Base-by-base conservation (phyloP, 2,797 vertebrate genomes). In the Alcedo atthis region DNA sequence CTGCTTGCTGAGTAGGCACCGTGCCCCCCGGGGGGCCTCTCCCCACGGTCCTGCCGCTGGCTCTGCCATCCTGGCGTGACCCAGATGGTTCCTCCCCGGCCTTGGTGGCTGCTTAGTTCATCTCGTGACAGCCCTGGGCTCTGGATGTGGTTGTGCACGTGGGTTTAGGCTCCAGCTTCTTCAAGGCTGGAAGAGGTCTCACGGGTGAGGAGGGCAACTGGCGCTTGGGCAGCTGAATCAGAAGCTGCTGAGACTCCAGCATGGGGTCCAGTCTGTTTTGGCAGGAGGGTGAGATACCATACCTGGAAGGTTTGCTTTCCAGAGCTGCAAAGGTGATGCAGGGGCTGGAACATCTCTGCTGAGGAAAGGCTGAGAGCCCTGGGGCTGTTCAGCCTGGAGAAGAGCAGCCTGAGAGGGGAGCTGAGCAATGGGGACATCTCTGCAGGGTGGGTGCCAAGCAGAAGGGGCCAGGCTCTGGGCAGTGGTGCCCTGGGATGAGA, bases 181-280 rank as follows among this genome's bases (percentile, higher is more conserved):
- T 15, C 53, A 8, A 43, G 61, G 66, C 55, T 43, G 59, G 28
- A 45, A 32, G 75, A 59, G 53, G 6, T 45, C 35, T 40, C 17
- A 46, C 17, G 14, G 78, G 73, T 55, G 85, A 62, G 80, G 46
- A 79, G 71, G 58, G 14, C 25, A 14, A 5, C 5, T 2, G 63
- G 6, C 7, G 2, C 0, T 19, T 40, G 75, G 32, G 51, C 61
- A 51, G 80, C 19, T 0, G 9, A 66, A 53, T 66, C 46, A 14
- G 51, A 18, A 59, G 76, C 32, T 66, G 12, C 43, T 2, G 19
- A 33, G 69, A 1, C 24, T 73, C 30, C 55, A 20, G 6, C 32
- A 3, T 0, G 0, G n/a, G 75, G 30, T 40, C 37, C 37, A 67
- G 5, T 3, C 33, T 45, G 7, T 15, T 24, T n/a, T 28, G 63